Evolutionary conservation across 1,140 invertebrate species (phyloP).

Genomic region (Drosophila insularis): DNA sequence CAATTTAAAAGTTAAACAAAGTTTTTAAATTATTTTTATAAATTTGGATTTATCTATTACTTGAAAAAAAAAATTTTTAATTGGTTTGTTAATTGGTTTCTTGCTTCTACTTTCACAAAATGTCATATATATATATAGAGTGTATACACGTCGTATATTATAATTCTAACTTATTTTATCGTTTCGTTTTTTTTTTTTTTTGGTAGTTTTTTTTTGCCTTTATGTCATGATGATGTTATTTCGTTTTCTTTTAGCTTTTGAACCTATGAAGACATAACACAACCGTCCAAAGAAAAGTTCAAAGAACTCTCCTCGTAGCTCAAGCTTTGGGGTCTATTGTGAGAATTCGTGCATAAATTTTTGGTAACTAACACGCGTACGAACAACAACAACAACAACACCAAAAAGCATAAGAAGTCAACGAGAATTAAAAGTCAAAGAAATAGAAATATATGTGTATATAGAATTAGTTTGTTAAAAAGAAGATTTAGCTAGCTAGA

Average conservation of each 20-base stretch:
- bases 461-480: background rate
- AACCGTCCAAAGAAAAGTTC: constrained; percentile 64
- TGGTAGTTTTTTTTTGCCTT: constrained; percentile 56
- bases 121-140: background rate
- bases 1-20: too few species aligned
- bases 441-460: constrained; percentile 26
- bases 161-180: constrained; percentile 25
- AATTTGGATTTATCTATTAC: too few species aligned
- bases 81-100: background rate
- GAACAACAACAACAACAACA: background rate
- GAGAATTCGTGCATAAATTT: constrained; percentile 79
- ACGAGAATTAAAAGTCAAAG: constrained; percentile 39
- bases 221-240: constrained; percentile 77
- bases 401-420: constrained; percentile 32
- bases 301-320: constrained; percentile 65
- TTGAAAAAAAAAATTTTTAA: background rate
- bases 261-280: constrained; percentile 77
- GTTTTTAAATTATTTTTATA: too few species aligned
- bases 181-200: constrained; percentile 37
- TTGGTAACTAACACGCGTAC: constrained; percentile 44
- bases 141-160: background rate
- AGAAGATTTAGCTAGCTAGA: constrained; percentile 18
- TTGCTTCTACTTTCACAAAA: background rate
- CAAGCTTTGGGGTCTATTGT: constrained; percentile 49
- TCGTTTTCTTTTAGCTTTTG: constrained; percentile 76